Evolutionary conservation across 2,113 vertebrate species (phyloP).

Genomic region (Carassius gibelio): DNA sequence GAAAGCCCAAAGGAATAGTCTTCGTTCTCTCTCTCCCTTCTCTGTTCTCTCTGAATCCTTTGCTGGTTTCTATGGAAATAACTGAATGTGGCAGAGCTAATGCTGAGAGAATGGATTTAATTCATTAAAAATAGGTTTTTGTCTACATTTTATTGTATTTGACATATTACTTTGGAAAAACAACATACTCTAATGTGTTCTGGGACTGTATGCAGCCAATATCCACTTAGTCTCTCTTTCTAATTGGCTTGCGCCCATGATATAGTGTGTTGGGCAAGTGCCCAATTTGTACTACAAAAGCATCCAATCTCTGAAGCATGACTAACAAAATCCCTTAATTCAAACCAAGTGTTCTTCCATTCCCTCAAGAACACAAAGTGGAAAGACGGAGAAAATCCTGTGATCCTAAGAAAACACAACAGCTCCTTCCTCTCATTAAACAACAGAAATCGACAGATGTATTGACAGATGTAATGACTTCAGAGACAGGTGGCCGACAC

Average conservation of each 20-base stretch:
- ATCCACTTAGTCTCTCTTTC: not conserved
- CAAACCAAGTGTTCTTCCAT: conserved; percentile 22
- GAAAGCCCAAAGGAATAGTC: conserved; percentile 2
- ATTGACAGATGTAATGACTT: conserved; percentile 13
- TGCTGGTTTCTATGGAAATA: not conserved
- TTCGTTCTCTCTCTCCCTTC: not conserved
- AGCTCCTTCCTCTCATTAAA: conserved; percentile 1
- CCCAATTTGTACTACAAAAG: conserved; percentile 34
- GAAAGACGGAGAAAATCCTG: conserved; percentile 3
- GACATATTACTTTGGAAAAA: not conserved
- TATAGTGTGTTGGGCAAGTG: conserved; percentile 1
- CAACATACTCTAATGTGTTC: not conserved
- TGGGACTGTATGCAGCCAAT: not conserved
- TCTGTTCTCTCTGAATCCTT: not conserved
- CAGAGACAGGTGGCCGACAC: not conserved
- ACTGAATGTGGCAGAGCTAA: not conserved
- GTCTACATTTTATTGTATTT: not conserved
- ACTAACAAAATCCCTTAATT: conserved; percentile 39
- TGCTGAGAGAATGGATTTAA: not conserved
- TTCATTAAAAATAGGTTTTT: not conserved
- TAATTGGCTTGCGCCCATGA: conserved; percentile 21
- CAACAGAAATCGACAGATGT: not conserved
- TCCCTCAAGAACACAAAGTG: conserved; percentile 5
- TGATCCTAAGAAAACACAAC: conserved; percentile 22
- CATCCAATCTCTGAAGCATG: not conserved